A percentile compares a stretch with the other conserved stretches of the same genome.
phyloP scores from a whole-genome alignment of 1,140 invertebrate genomes.

The Trichonephila clavata region DNA sequence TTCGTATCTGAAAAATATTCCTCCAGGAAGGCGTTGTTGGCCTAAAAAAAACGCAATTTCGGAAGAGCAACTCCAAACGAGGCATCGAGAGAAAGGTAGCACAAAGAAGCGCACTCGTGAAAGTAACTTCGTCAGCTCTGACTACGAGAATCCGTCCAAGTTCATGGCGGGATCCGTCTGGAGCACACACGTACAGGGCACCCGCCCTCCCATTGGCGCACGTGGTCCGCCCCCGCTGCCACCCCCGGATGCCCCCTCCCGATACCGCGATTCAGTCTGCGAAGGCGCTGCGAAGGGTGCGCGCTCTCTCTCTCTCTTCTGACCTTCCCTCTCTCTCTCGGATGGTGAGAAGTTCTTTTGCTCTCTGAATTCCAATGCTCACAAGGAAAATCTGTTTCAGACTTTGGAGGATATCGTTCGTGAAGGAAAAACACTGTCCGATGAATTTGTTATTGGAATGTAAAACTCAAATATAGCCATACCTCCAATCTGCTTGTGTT shows the following conservation, averaged over 20 bases:
- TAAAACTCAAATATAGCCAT: background rate
- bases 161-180: background rate
- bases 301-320: background rate
- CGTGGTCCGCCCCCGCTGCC: constrained; percentile 18
- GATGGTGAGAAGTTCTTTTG: background rate
- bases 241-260: background rate
- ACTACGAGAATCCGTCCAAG: no score
- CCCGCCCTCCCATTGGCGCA: constrained; percentile 34
- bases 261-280: background rate
- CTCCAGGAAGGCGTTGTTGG: no score
- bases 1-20: no score
- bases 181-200: constrained; percentile 24
- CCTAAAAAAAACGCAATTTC: no score
- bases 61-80: no score
- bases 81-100: no score
- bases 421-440: background rate
- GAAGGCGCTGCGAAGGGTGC: background rate
- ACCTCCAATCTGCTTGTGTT: background rate
- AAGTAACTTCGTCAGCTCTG: no score
- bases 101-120: no score
- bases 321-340: background rate
- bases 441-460: background rate
- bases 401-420: background rate
- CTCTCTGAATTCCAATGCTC: background rate
- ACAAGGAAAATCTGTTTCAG: background rate